Conservation (phyloP, 2,888 invertebrate species). For the Epistrophe grossulariae region DNA sequence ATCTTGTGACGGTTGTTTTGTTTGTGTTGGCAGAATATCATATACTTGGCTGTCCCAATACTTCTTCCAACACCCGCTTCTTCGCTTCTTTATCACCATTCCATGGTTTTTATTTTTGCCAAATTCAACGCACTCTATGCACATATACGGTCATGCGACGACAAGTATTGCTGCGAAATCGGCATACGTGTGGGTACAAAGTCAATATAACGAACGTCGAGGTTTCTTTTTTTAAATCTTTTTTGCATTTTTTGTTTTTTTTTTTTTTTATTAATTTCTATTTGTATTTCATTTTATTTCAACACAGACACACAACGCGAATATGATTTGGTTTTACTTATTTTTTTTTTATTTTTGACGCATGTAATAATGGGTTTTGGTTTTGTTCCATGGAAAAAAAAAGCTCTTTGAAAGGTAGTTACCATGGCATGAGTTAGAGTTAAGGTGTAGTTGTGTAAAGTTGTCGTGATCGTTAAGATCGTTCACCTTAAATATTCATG, state of each 20-base stretch:
- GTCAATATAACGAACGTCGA: conserved; percentile 64
- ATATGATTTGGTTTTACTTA: conserved; percentile 11
- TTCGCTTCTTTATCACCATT: conserved; percentile 4
- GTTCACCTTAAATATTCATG: conserved; percentile 83
- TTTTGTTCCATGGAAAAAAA: conserved; percentile 55
- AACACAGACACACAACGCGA: conserved; percentile 40
- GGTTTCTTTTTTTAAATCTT: conserved; percentile 43
- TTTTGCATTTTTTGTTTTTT: conserved; percentile 64
- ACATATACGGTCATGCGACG: conserved; percentile 71
- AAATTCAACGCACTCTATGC: conserved; percentile 66
- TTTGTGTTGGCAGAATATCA: conserved; percentile 53
- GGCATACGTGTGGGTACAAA: conserved; percentile 69
- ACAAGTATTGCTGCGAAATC: conserved; percentile 63
- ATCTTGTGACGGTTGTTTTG: conserved; percentile 17
- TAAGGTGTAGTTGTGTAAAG: conserved; percentile 62
- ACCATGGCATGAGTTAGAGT: conserved; percentile 53
- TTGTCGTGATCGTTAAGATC: conserved; percentile 83
- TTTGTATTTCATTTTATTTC: conserved; percentile 46
- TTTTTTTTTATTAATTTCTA: background rate
- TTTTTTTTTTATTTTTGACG: conserved; percentile 37
- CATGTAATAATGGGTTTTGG: conserved; percentile 45
- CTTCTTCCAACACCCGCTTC: conserved; percentile 24
- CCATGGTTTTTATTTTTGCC: conserved; percentile 33
- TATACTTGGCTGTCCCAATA: conserved; percentile 4
- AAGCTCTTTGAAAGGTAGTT: conserved; percentile 66